Conservation (phyloP, 2,888 invertebrate species). For the Bursaphelenchus okinawaensis region DNA sequence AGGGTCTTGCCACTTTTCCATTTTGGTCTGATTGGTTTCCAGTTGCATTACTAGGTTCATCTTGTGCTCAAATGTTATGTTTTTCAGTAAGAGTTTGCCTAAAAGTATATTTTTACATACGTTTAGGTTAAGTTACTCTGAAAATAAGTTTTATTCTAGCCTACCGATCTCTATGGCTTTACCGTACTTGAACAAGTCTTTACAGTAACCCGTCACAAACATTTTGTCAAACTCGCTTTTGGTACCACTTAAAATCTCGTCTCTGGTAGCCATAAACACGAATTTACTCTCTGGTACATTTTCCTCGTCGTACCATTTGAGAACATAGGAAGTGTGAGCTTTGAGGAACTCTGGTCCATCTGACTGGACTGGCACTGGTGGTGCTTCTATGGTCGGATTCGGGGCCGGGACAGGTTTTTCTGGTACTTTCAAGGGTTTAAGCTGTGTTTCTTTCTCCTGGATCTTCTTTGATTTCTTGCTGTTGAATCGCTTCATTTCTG, state of each 20-base stretch:
- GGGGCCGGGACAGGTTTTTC: background rate
- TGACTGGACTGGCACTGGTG: background rate
- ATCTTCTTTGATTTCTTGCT: slow-evolving; percentile 1
- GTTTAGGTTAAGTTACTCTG: background rate
- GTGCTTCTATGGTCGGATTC: background rate
- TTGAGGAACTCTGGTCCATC: background rate
- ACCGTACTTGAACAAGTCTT: background rate
- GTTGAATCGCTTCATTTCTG: slow-evolving; percentile 9
- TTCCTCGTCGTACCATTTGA: background rate
- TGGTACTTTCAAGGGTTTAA: background rate
- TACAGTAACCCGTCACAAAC: slow-evolving; percentile 25
- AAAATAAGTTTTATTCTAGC: background rate
- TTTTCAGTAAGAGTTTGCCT: slow-evolving; percentile 14
- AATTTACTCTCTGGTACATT: slow-evolving; percentile 19
- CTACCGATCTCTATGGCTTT: slow-evolving; percentile 25
- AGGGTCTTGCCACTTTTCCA: slow-evolving; percentile 24
- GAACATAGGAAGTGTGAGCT: background rate
- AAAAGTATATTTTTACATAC: slow-evolving; percentile 1
- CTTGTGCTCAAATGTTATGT: slow-evolving; percentile 24
- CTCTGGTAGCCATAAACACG: slow-evolving; percentile 22
- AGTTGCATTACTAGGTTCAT: slow-evolving; percentile 19
- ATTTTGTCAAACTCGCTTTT: slow-evolving; percentile 26
- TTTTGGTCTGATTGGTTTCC: background rate
- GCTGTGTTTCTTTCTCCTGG: slow-evolving; percentile 6
- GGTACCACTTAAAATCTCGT: slow-evolving; percentile 8